A percentile compares a stretch with the other conserved stretches of the same genome.
Conservation (phyloP, 2,888 invertebrate species). For the Seira ritae region DNA sequence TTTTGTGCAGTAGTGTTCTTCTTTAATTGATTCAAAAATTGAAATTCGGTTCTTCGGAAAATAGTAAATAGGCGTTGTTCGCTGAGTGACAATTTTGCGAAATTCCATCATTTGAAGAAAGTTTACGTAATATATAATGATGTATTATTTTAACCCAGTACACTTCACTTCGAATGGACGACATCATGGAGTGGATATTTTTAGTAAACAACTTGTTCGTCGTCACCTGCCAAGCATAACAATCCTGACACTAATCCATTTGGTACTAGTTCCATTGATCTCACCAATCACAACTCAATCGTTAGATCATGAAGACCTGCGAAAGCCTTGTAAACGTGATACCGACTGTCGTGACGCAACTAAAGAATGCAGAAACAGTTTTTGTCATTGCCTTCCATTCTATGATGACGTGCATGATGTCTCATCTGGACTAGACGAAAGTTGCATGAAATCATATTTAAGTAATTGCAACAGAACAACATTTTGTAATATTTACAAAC, state of each 20-base stretch:
- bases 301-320: background rate
- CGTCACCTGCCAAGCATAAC: background rate
- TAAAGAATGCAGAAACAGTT: slow-evolving; percentile 32
- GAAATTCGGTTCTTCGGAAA: too few species aligned
- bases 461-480: background rate
- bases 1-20: too few species aligned
- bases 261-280: background rate
- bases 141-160: too few species aligned
- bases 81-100: too few species aligned
- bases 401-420: slow-evolving; percentile 47
- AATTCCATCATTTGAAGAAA: too few species aligned
- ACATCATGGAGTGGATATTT: too few species aligned
- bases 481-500: slow-evolving; percentile 43
- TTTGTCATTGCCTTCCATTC: slow-evolving; percentile 35
- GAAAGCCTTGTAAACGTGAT: background rate
- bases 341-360: slow-evolving; percentile 28
- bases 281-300: background rate
- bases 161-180: too few species aligned
- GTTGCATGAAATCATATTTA: slow-evolving; percentile 32
- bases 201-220: too few species aligned
- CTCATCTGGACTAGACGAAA: background rate
- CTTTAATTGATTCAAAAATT: too few species aligned
- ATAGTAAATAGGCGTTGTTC: too few species aligned
- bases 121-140: too few species aligned
- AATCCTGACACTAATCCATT: background rate